Evolutionary conservation across 2,888 invertebrate species (phyloP).

Genomic region (Torymus texanus): DNA sequence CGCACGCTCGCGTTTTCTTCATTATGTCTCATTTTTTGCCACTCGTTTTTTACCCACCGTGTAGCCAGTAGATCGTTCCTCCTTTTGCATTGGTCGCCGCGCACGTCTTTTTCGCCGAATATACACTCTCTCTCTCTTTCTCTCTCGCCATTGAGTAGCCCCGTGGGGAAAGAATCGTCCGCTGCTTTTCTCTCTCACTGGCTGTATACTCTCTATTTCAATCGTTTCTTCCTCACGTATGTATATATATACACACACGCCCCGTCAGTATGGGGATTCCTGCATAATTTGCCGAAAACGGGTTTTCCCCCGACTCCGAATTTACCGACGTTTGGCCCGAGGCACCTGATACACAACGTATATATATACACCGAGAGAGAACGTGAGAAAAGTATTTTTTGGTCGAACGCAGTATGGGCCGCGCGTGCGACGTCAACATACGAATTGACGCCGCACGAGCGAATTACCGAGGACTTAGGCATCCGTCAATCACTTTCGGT

Average conservation of each 20-base stretch:
- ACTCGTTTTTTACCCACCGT: not conserved
- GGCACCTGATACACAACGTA: no score
- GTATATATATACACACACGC: not conserved
- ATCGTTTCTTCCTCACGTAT: not conserved
- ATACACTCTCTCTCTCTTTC: no score
- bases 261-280: constrained; percentile 44
- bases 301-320: not conserved
- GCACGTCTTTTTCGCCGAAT: no score
- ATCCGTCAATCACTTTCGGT: constrained; percentile 21
- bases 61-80: not conserved
- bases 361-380: not conserved
- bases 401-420: not conserved
- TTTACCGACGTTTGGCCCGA: no score
- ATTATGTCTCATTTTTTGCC: constrained; percentile 34
- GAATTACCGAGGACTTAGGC: constrained; percentile 12
- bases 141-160: no score
- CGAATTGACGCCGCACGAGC: not conserved
- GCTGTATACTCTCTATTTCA: not conserved
- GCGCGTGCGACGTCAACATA: no score
- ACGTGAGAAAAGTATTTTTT: constrained; percentile 37
- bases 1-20: constrained; percentile 8
- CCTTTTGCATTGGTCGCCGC: no score
- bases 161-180: no score
- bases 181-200: not conserved
- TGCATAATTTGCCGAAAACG: constrained; percentile 43